Base-by-base conservation (phyloP, 2,888 invertebrate species). In the Drosophila vallismaia region DNA sequence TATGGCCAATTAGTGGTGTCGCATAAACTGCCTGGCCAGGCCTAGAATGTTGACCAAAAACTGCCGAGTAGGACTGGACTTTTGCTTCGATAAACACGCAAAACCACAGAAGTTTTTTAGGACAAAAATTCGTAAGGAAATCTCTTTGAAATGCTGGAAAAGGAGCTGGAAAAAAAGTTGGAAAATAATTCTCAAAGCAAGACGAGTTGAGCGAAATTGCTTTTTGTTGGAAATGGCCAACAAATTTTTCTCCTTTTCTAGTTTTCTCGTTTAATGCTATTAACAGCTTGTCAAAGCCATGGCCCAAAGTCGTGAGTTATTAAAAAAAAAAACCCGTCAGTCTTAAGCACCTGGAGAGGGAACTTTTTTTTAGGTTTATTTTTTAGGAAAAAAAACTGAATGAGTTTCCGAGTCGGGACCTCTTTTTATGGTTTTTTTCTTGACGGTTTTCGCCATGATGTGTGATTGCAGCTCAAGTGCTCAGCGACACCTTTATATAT, bases 1-100 rank as follows among this genome's bases (percentile, higher is more conserved):
- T 85, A 82, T 82, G 86, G 79, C 88, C 88, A 82, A 85, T 82
- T 87, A 87, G 88, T 87, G 82, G 86, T 51, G 46, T 72, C 68
- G 64, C 64, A 76, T 82, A 87, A 87, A 85, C 69, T 76, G 68
- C 36, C 50, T 53, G 44, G 33, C 14, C 24, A 51, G 24, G 29
- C 48, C 44, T 38, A 44, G 60, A 72, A 60, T 38, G 36, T 36
- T n/a, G 40, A 9, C 54, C 6, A 14, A 36, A 36, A 68, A 68
- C 53, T 46, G 49, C 31, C 48, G 54, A 46, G 59, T 58, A 62
- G 50, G 26, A 69, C 59, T 53, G 71, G 40, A 42, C 29, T 46
- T 12, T 38, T 36, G 36, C 28, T 40, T 51, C 40, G 14, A 38
- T 46, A 24, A 48, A 59, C 46, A 29, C 40, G 7, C 19, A 28